A percentile compares a stretch with the other conserved stretches of the same genome.
These are phyloP conservation scores for Chrysolina haemoptera DNA, from an alignment of 2,888 invertebrate genomes.

Conservation along the genomic window DNA sequence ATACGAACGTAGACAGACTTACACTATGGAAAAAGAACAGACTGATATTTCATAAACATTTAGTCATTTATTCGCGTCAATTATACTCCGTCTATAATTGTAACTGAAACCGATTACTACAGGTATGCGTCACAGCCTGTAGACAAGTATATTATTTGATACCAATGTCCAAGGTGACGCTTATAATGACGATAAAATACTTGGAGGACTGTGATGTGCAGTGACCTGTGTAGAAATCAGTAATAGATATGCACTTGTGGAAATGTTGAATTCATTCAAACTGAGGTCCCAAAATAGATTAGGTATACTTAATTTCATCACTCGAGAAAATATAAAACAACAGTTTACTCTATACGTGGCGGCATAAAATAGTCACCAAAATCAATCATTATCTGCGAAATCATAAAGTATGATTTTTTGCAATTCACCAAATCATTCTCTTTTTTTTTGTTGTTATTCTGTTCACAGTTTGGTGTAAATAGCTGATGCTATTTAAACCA, in stretches of 20 bases:
- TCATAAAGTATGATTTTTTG: too few relatives aligned
- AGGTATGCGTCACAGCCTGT: slow-evolving; percentile 31
- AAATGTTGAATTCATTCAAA: neutral
- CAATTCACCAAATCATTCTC: too few relatives aligned
- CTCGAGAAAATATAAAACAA: neutral
- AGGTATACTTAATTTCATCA: neutral
- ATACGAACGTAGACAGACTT: too few relatives aligned
- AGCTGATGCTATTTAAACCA: too few relatives aligned
- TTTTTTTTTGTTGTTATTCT: too few relatives aligned
- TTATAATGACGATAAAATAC: slow-evolving; percentile 37
- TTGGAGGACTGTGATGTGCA: slow-evolving; percentile 33
- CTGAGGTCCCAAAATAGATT: neutral
- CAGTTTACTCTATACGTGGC: too few relatives aligned
- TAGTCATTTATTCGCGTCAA: neutral
- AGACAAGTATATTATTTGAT: slow-evolving; percentile 40
- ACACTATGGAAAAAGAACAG: too few relatives aligned
- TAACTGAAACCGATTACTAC: slow-evolving; percentile 34
- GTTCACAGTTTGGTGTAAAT: too few relatives aligned
- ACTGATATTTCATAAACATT: neutral
- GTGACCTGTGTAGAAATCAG: slow-evolving; percentile 36
- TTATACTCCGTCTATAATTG: slow-evolving; percentile 6
- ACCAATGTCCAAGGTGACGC: slow-evolving; percentile 47
- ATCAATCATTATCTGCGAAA: too few relatives aligned
- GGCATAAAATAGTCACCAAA: too few relatives aligned
- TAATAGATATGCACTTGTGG: slow-evolving; percentile 5